Base-by-base conservation (phyloP, 2,113 vertebrate species). In the Poeciliopsis retropinna region DNA sequence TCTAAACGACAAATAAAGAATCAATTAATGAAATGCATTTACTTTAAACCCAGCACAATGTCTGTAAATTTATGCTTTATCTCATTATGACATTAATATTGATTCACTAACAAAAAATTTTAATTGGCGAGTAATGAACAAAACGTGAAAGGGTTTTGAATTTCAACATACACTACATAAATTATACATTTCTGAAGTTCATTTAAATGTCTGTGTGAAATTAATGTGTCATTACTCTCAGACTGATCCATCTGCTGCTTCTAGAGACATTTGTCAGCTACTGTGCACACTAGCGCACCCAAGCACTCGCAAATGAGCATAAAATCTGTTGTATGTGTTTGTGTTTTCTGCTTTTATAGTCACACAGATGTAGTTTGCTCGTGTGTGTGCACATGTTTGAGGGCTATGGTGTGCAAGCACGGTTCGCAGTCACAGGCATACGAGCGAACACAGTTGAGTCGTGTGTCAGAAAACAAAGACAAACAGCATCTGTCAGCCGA, bases 1-100 rank as follows among this genome's bases (percentile, higher is more conserved):
- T 99, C 98, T 99, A 92, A 68, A 96, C 94, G 30, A 77, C 29
- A 85, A 31, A 32, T 67, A 91, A 72, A 61, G 15, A 37, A 44
- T 12, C 57, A 17, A 14, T 64, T 31, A 51, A 31, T 64, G 6
- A 71, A 73, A 60, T 30, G 14, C n/a, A 37, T 37, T 62, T 62
- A 37, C n/a, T n/a, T 60, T 37, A 29, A 37, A 60, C 2, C 34
- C 3, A 0, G 14, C 29, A 39, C 7, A n/a, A 19, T 15, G 1
- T 29, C 57, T 79, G 1, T 62, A 67, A 73, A 61, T 25, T 22
- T 22, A 61, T 25, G 32, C 64, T 62, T 74, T 27, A 10, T 13
- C 6, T 30, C 4, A 29, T 57, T 64, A 25, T 6, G 3, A 31
- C 60, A 30, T 19, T 7, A 61, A 67, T 1, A 54, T 7, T 10